Percentiles rank a stretch among this genome's conserved stretches.
Evolutionary conservation across 2,113 vertebrate genomes (phyloP).

Genomic region (Oceanodroma tethys): DNA sequence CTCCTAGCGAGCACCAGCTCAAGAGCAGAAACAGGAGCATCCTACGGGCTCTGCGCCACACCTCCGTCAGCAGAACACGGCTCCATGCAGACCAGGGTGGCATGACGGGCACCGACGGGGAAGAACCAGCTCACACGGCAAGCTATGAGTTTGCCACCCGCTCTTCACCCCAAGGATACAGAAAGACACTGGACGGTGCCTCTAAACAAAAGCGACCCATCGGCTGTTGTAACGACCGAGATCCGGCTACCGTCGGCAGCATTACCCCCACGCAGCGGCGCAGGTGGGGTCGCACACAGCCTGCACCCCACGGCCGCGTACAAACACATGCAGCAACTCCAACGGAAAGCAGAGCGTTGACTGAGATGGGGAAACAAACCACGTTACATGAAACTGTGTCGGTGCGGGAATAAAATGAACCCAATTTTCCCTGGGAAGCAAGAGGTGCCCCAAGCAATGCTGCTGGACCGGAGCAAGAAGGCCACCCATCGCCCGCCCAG

Average conservation of each 20-base stretch:
- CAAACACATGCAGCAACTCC: background rate
- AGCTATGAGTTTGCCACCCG: background rate
- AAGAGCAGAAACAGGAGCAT: background rate
- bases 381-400: accelerated
- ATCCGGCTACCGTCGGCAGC: background rate
- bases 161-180: background rate
- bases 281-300: background rate
- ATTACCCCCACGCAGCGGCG: background rate
- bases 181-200: background rate
- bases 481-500: background rate
- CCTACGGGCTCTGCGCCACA: accelerated
- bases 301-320: accelerated
- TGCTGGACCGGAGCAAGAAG: background rate
- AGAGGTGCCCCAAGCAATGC: background rate
- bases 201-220: background rate
- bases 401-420: accelerated
- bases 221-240: background rate
- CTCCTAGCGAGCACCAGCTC: background rate
- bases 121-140: background rate
- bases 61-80: background rate
- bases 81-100: background rate
- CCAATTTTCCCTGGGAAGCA: background rate
- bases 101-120: accelerated
- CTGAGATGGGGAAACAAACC: background rate
- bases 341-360: accelerated